phyloP scores from a whole-genome alignment of 2,113 vertebrate species.

The Petaurus breviceps region DNA sequence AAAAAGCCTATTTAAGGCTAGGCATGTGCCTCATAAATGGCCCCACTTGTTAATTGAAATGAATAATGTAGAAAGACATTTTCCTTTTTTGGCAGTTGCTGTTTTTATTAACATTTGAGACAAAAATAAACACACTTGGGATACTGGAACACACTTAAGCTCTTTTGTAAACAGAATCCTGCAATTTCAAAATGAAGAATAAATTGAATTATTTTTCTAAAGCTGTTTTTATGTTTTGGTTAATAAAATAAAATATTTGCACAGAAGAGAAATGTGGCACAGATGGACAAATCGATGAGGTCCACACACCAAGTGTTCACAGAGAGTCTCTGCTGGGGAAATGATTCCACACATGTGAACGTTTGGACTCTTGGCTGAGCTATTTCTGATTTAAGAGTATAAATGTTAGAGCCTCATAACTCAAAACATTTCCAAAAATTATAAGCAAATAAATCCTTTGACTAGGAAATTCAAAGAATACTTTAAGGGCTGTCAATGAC shows the following conservation, averaged over 20 bases:
- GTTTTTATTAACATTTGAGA: not conserved
- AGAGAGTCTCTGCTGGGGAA: not conserved
- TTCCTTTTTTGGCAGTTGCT: constrained; percentile 27
- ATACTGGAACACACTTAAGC: constrained; percentile 44
- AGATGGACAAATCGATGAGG: not conserved
- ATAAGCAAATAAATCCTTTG: not conserved
- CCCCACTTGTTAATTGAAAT: constrained; percentile 45
- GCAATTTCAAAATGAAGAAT: constrained; percentile 27
- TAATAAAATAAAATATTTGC: not conserved
- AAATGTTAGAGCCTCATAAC: not conserved
- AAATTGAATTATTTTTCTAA: constrained; percentile 53
- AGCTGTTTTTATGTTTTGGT: not conserved
- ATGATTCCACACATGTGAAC: not conserved
- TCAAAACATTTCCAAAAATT: not conserved
- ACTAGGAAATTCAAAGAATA: not conserved
- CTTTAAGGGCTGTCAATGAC: not conserved
- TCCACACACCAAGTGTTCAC: not conserved
- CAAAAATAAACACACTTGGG: not conserved
- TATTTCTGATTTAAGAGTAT: not conserved
- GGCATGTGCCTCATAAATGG: not conserved
- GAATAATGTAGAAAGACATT: not conserved
- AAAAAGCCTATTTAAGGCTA: constrained; percentile 7
- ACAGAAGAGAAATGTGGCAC: not conserved
- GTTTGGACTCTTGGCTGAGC: not conserved
- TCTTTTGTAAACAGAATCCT: not conserved